Evolutionary conservation across 2,113 vertebrate genomes (phyloP), one percentile per base, ranked within the genome.

Genomic region (Pygoscelis adeliae): DNA sequence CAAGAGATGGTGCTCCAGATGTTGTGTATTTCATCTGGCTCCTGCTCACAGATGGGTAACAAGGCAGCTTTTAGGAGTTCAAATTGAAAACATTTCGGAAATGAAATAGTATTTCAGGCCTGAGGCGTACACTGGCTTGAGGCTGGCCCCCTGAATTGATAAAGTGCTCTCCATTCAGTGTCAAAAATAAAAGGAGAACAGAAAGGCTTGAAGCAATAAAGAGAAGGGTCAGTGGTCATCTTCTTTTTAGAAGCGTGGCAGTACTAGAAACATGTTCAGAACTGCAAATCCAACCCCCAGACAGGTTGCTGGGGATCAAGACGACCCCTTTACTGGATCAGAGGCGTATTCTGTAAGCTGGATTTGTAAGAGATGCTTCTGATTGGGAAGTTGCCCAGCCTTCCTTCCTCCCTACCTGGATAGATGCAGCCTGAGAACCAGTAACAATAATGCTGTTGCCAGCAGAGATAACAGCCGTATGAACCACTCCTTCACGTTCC

Each of bases 371-470:
- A 53, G 78, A 25, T 47, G 56, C 14, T 61, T 42, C 40, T 62
- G 47, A 13, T 1, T 25, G 66, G 73, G 55, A 65, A 42, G 19
- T 5, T 56, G 47, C 26, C 20, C 32, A 20, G 11, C 21, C 25
- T 67, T 62, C 11, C 42, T 49, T 29, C 11, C n/a, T 65, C 32
- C 11, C 30, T 30, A 95, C 99, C 97, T 98, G 97, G 86, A 99
- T 97, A 38, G 98, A 97, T 9, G 98, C 97, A 53, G 99, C 98
- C 27, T 94, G 96, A 29, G 98, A 98, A 47, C 98, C 98, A 0
- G 98, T 98, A 87, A 97, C 50, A 5, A 99, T 78, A 47, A 97
- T 92, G 27, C 96, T 96, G 55, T 96, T 87, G 69, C 98, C 96
- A 12, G 95, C 79, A 13, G 97, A 98, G 18, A 98, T 89, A 18